Evolutionary conservation across 2,888 invertebrate genomes (phyloP).

Genomic region (Bembecia ichneumoniformis): DNA sequence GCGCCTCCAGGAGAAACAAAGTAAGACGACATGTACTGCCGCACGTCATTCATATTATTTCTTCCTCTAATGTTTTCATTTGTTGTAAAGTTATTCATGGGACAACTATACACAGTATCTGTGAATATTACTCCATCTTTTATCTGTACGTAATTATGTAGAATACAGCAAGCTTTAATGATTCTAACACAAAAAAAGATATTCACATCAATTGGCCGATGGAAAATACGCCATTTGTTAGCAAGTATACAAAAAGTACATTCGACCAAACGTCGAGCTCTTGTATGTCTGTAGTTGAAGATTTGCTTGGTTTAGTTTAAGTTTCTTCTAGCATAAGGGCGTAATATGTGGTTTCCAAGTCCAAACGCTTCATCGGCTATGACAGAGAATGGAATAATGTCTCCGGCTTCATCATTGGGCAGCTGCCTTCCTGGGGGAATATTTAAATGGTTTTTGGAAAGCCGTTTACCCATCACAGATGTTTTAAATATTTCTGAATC

Average conservation of each 20-base stretch:
- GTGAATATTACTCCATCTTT: not conserved
- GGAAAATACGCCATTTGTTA: not conserved
- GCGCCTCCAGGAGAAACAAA: not conserved
- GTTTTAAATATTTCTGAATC: too few species aligned
- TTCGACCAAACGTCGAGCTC: slow-evolving; percentile 19
- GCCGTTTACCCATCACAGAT: too few species aligned
- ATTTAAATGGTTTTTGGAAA: slow-evolving; percentile 13
- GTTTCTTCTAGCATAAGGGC: slow-evolving; percentile 21
- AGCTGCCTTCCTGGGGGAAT: slow-evolving; percentile 17
- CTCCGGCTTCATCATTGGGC: slow-evolving; percentile 17
- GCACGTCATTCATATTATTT: too few species aligned
- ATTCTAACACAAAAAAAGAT: not conserved
- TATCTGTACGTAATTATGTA: not conserved
- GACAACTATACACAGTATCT: not conserved
- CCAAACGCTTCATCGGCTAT: slow-evolving; percentile 27
- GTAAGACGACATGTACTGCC: slow-evolving; percentile 1
- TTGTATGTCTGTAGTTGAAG: slow-evolving; percentile 18
- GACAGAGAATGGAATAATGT: slow-evolving; percentile 17
- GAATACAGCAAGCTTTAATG: not conserved
- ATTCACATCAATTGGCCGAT: not conserved
- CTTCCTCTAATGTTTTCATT: too few species aligned
- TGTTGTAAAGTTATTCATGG: too few species aligned
- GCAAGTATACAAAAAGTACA: slow-evolving; percentile 15
- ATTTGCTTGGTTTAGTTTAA: slow-evolving; percentile 11
- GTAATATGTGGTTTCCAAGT: slow-evolving; percentile 19